Conservation (phyloP, 1,140 invertebrate species). For the Rhagoletis zephyria region DNA sequence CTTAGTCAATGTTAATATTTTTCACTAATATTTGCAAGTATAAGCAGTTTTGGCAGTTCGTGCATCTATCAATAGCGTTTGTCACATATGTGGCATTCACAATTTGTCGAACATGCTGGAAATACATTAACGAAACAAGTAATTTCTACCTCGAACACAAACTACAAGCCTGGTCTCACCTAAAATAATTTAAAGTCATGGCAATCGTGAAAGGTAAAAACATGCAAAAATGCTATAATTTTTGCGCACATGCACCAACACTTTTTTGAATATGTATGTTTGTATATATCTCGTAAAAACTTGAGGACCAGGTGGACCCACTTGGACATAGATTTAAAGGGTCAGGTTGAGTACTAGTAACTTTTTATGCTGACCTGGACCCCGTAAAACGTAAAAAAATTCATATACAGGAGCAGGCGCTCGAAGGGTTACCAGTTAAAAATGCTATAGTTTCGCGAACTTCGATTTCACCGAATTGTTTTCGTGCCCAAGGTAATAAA, state of each 20-base stretch:
- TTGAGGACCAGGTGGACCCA: too few relatives aligned
- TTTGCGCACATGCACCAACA: constrained; percentile 14
- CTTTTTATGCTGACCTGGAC: too few relatives aligned
- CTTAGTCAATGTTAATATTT: constrained; percentile 1
- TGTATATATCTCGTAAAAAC: too few relatives aligned
- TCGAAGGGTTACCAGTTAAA: too few relatives aligned
- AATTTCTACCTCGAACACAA: background rate
- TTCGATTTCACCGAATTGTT: too few relatives aligned
- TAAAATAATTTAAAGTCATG: background rate
- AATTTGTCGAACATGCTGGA: constrained; percentile 52
- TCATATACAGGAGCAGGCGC: too few relatives aligned
- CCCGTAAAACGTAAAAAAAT: too few relatives aligned
- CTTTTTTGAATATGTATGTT: background rate
- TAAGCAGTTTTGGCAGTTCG: constrained; percentile 40
- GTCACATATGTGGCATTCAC: constrained; percentile 30
- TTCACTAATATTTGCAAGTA: constrained; percentile 34
- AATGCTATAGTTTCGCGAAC: too few relatives aligned
- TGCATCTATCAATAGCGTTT: constrained; percentile 28
- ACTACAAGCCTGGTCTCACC: background rate
- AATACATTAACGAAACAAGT: constrained; percentile 32
- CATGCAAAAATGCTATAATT: constrained; percentile 27
- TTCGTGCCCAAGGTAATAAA: too few relatives aligned
- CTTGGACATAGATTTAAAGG: too few relatives aligned
- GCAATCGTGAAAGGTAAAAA: background rate
- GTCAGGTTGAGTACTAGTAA: too few relatives aligned